Evolutionary conservation across 2,113 vertebrate species (phyloP), one percentile per base, ranked within the genome.

Genomic region (Hippocampus comes): DNA sequence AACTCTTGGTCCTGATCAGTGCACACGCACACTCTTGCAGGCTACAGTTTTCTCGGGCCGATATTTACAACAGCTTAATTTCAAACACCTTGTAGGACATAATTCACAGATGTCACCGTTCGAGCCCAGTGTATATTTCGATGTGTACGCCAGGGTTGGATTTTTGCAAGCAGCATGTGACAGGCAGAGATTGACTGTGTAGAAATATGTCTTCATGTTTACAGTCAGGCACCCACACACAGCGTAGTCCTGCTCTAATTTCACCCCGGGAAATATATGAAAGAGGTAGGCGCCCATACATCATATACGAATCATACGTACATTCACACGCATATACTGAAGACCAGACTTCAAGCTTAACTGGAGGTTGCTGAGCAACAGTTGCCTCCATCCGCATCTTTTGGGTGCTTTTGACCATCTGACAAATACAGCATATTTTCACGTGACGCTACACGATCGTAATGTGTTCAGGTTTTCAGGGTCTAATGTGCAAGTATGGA

Each of bases 141-240:
- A 78, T 81, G 84, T 91, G 92, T 87, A 92, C 93, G 92, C 93
- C 91, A 94, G 87, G 78, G 84, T 87, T 92, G 86, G 93, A 91
- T 93, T 94, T 93, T 94, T 95, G 90, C 89, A 82, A 93, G 94
- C 80, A 84, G 92, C 88, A 92, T 93, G 87, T 94, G 94, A 94
- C 90, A 93, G 89, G 87, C 72, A 89, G 87, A 90, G 92, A 91
- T 92, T 92, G 84, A 90, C 85, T 91, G 87, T 87, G 81, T 83
- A 89, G 89, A 87, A 84, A 88, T 81, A 81, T 92, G 77, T 78
- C 81, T 85, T 91, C 79, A 78, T 90, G 89, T 93, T 94, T 92
- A 88, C 89, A 91, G 90, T 90, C 83, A 80, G 14, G 61, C 38
- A 12, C 73, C 6, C 72, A 60, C 42, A 63, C 69, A 51, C 64